A percentile compares a stretch with the other conserved stretches of the same genome.
Conservation (phyloP, 2,113 vertebrate genomes). For the Entosphenus tridentatus region DNA sequence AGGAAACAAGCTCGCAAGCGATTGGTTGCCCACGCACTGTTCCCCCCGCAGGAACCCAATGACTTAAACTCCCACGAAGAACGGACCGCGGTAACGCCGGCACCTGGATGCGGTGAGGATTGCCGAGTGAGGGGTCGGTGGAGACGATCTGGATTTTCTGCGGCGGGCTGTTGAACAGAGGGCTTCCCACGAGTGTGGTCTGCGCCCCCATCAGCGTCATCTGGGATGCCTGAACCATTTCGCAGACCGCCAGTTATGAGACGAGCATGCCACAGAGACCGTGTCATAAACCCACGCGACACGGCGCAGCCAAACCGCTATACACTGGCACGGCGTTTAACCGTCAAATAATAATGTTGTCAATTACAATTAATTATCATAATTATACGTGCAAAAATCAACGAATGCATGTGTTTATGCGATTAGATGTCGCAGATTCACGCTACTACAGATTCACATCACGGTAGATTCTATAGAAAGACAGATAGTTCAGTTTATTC, state of each 20-base stretch:
- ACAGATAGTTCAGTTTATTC: no score
- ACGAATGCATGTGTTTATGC: no score
- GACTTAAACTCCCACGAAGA: no score
- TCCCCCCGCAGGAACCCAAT: no score
- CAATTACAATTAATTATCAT: constrained; percentile 8
- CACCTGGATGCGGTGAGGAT: constrained; percentile 79
- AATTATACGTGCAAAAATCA: not conserved
- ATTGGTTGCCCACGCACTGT: no score
- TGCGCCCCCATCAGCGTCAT: constrained; percentile 14
- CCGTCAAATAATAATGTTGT: no score
- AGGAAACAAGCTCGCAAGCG: no score
- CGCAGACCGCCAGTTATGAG: not conserved
- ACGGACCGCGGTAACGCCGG: not conserved
- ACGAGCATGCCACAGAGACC: not conserved
- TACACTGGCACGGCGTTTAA: not conserved
- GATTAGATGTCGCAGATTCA: no score
- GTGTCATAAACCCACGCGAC: not conserved
- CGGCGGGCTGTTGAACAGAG: constrained; percentile 70
- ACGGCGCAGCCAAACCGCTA: not conserved
- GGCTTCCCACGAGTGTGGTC: constrained; percentile 38
- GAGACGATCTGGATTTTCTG: constrained; percentile 77
- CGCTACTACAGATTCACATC: no score
- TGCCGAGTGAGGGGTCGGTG: constrained; percentile 43
- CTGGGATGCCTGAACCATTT: not conserved
- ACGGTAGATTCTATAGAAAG: no score